Percentiles rank a stretch among this genome's conserved stretches.
phyloP scores from a whole-genome alignment of 2,797 vertebrate species.

The Sebastes diaconus region DNA sequence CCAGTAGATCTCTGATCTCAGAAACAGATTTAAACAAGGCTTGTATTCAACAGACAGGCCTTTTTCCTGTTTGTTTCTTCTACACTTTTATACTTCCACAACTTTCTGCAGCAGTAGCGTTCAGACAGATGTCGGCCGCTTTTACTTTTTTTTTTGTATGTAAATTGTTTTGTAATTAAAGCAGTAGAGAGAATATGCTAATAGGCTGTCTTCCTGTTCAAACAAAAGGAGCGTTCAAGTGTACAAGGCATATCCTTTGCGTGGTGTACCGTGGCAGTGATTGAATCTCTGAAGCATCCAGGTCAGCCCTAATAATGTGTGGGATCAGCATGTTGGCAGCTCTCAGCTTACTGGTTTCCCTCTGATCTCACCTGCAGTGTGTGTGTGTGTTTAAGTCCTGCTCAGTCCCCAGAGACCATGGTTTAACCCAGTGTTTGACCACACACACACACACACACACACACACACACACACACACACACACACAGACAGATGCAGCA shows the following conservation, averaged over 20 bases:
- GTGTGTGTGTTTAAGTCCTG: slow-evolving; percentile 24
- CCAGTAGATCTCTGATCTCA: background rate
- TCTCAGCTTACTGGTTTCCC: slow-evolving; percentile 34
- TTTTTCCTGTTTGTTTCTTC: background rate
- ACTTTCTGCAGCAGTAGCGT: background rate
- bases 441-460: slow-evolving; percentile 31
- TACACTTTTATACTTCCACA: background rate
- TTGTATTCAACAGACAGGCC: background rate
- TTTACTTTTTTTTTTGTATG: background rate
- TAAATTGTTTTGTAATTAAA: background rate
- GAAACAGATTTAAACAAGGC: background rate
- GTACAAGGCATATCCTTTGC: background rate
- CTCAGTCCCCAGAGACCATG: slow-evolving; percentile 34
- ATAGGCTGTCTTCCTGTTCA: background rate
- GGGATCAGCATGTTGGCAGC: slow-evolving; percentile 33
- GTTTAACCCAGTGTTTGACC: slow-evolving; percentile 6
- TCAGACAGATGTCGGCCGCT: background rate
- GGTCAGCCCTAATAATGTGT: slow-evolving; percentile 35
- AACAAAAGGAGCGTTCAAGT: background rate
- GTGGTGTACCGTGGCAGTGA: background rate
- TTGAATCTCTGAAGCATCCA: background rate
- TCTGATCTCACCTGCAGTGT: slow-evolving; percentile 55
- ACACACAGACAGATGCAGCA: background rate
- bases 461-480: too few species aligned
- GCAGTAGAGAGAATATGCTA: background rate